Evolutionary conservation across 2,888 invertebrate species (phyloP), one percentile per base, ranked within the genome.

Genomic region (Flexamia atlantica): DNA sequence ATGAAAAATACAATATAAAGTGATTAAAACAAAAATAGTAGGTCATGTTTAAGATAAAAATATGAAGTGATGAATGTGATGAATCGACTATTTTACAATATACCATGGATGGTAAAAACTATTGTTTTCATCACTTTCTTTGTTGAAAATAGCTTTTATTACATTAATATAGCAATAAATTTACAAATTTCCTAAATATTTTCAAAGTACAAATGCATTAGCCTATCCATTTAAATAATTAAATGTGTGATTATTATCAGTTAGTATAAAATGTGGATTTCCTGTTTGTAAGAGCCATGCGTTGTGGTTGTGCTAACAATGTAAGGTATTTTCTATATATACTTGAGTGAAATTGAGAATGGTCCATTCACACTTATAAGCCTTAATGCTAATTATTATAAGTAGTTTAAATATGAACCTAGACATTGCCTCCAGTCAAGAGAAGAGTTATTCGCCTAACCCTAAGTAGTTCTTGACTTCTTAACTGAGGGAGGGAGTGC

Each of bases 201-300:
- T 64, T 64, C 25, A 28, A 64, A 64, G 64, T 64, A 64, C 64
- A 64, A 64, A 64, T 64, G 64, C 64, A 64, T 64, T 64, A 64
- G 64, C 64, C 64, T 64, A 64, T 17, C 64, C 64, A 64, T 17
- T 28, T 30, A 23, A 57, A 23, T 23, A 5, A 28, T 25, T 64
- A 10, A 28, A 17, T 28, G 23, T 57, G 28, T 64, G 64, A 28
- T 4, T 28, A 28, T 57, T 23, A 23, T 57, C 5, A 50, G n/a
- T 50, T 25, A 64, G 64, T n/a, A 28, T 64, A 14, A 30, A 28
- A 25, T 64, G 64, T 57, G 57, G 20, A 28, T 5, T 64, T 30
- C 4, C 25, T 1, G 12, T 9, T 64, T 1, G 1, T 20, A 30
- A 14, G n/a, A n/a, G n/a, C 30, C 4, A 28, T 64, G 30, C 17